Conservation (phyloP, 2,888 invertebrate genomes). For the Folsomia manolachei region DNA sequence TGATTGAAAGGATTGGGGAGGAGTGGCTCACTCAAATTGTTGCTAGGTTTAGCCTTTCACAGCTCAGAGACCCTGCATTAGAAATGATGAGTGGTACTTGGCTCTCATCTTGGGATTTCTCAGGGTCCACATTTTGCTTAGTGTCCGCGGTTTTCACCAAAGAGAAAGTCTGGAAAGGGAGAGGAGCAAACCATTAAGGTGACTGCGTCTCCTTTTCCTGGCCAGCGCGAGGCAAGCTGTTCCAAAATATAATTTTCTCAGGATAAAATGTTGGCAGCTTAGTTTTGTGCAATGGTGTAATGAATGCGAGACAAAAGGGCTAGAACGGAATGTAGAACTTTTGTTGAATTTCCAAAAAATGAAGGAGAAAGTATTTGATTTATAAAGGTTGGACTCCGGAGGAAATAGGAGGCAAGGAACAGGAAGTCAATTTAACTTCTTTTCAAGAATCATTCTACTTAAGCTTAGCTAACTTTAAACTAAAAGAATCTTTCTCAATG, state of each 20-base stretch:
- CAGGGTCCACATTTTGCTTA: background rate
- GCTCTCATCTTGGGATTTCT: constrained; percentile 1
- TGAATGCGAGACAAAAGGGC: background rate
- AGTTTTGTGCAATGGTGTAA: background rate
- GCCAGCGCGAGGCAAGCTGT: background rate
- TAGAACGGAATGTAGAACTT: background rate
- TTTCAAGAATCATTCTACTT: no score
- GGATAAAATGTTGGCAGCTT: background rate
- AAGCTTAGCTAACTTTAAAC: no score
- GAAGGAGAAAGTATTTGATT: background rate
- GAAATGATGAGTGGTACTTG: background rate
- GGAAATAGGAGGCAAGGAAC: background rate
- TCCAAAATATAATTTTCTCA: background rate
- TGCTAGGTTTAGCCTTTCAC: no score
- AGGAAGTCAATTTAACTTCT: no score
- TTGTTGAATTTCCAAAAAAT: no score
- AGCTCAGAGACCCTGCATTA: no score
- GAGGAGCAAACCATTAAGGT: no score
- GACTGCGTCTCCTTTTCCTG: background rate
- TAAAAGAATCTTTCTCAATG: no score
- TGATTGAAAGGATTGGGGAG: no score
- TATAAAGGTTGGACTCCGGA: no score
- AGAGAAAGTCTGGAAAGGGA: no score
- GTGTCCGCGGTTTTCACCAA: background rate
- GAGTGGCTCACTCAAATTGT: no score